phyloP scores from a whole-genome alignment of 2,888 invertebrate genomes.

The Nephrotoma flavescens region DNA sequence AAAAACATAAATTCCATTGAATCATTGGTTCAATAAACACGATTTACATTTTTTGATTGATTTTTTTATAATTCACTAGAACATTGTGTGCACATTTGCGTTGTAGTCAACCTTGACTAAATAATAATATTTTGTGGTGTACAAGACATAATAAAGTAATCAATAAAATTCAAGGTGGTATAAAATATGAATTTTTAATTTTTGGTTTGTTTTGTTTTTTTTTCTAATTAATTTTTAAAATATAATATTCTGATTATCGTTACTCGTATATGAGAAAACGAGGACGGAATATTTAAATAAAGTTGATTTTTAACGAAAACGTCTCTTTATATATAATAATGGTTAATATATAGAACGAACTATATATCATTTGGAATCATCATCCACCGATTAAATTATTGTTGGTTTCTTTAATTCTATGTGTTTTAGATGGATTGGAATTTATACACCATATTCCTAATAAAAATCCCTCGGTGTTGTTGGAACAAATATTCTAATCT shows the following conservation, averaged over 20 bases:
- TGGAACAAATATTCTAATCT: neutral
- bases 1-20: neutral
- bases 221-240: neutral
- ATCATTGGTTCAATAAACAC: neutral
- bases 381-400: neutral
- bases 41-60: neutral
- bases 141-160: neutral
- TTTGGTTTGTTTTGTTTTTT: neutral
- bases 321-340: neutral
- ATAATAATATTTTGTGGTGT: neutral
- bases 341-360: neutral
- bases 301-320: neutral
- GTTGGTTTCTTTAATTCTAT: neutral
- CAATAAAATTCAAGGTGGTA: neutral
- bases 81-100: neutral
- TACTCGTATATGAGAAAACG: neutral
- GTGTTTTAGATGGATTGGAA: neutral
- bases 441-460: neutral
- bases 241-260: neutral
- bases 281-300: neutral
- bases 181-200: neutral
- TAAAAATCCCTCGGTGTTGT: neutral
- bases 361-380: neutral
- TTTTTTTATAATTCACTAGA: neutral
- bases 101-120: neutral